phyloP scores from a whole-genome alignment of 1,140 invertebrate genomes.

The Psilanteris sp. region DNA sequence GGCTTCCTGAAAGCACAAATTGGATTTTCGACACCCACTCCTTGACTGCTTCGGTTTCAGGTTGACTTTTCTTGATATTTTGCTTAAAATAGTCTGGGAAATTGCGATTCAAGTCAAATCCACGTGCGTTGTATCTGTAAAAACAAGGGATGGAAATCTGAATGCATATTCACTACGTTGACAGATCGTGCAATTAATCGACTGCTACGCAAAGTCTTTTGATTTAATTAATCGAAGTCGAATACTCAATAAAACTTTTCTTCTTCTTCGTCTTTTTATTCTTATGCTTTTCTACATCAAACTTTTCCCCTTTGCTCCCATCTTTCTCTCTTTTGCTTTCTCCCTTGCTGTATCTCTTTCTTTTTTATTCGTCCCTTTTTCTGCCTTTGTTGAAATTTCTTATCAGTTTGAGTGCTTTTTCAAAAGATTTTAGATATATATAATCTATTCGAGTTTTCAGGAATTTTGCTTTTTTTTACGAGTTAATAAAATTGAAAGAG shows the following conservation, averaged over 20 bases:
- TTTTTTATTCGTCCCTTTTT: too few species aligned
- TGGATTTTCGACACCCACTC: conserved; percentile 95
- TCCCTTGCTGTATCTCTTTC: too few species aligned
- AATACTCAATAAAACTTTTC: conserved; percentile 16
- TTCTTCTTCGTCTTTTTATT: neutral
- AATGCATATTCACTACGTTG: conserved; percentile 5
- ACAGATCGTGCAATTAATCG: conserved; percentile 17
- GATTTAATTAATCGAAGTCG: conserved; percentile 33
- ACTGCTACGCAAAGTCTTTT: neutral
- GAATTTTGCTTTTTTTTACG: conserved; percentile 24
- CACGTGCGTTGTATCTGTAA: conserved; percentile 89
- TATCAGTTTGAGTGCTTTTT: conserved; percentile 50
- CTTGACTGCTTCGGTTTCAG: conserved; percentile 96
- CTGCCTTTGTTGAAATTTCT: conserved; percentile 8
- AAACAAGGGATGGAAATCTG: conserved; percentile 16
- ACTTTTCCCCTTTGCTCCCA: too few species aligned
- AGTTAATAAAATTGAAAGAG: conserved; percentile 53
- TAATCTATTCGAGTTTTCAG: conserved; percentile 37
- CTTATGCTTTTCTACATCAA: too few species aligned
- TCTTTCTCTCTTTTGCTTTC: neutral
- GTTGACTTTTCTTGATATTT: conserved; percentile 91
- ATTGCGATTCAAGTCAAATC: conserved; percentile 94
- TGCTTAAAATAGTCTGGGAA: conserved; percentile 96
- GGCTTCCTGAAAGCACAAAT: conserved; percentile 93
- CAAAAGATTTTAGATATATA: conserved; percentile 39